These are phyloP conservation scores for Trachelus tabidus DNA, from an alignment of 2,888 invertebrate genomes.

Conservation along the genomic window DNA sequence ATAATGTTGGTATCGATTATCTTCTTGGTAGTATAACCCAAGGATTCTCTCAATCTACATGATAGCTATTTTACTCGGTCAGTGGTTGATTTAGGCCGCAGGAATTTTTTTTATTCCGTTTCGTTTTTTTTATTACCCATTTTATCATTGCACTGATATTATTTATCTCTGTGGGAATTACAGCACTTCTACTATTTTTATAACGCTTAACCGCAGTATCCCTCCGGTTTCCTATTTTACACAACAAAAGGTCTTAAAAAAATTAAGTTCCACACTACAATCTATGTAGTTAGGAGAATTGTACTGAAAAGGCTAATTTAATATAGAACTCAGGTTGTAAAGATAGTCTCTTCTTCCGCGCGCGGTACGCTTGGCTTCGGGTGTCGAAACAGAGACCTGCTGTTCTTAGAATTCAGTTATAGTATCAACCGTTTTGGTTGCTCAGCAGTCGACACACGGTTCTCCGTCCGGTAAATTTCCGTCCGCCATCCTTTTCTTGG, in stretches of 20 bases:
- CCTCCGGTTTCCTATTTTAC: background rate
- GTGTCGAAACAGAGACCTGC: background rate
- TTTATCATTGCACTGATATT: background rate
- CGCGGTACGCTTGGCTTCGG: background rate
- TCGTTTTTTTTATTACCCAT: background rate
- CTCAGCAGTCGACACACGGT: background rate
- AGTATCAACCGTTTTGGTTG: background rate
- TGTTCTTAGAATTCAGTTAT: background rate
- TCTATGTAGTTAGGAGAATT: background rate
- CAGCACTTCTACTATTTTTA: background rate
- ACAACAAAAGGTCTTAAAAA: background rate
- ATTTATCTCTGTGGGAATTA: background rate
- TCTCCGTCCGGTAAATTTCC: constrained; percentile 5
- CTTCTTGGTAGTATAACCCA: background rate
- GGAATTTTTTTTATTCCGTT: background rate
- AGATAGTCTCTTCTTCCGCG: background rate
- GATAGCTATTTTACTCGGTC: background rate
- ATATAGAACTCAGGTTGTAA: background rate
- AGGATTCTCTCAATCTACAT: background rate
- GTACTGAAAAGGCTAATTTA: background rate
- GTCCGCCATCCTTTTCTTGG: background rate
- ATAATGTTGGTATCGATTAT: background rate
- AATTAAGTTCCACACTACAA: background rate
- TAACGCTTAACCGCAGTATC: background rate
- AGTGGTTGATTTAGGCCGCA: background rate